Evolutionary conservation across 2,888 invertebrate species (phyloP), one percentile per base, ranked within the genome.

Genomic region (Serrognathus titanus): DNA sequence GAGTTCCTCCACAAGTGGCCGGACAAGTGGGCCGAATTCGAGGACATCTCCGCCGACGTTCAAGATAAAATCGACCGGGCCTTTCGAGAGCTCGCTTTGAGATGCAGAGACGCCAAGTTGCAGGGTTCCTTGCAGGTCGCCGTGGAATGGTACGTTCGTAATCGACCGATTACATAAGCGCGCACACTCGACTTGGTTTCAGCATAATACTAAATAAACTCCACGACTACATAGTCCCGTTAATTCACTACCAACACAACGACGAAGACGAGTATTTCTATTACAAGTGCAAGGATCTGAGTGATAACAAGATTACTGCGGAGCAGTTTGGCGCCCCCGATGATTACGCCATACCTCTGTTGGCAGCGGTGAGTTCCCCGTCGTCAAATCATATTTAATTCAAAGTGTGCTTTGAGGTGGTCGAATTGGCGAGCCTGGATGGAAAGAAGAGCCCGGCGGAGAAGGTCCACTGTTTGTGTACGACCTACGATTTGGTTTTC

Each of bases 401-500:
- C 39, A 11, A 12, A 4, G 39, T n/a, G 39, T 12, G 1, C 10
- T 68, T 70, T 53, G 59, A 75, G 75, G 61, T 79, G n/a, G 79
- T 79, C 10, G 80, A 80, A 66, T 67, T 81, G 52, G 78, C 80
- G 1, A 74, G 75, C 51, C 60, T 80, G 43, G 79, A 79, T 56
- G 68, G 67, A 4, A 71, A 74, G 35, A 71, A 71, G 58, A 78
- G 75, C 50, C 79, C 80, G 2, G 61, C 73, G 31, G 79, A 79
- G 59, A 80, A 80, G 67, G 64, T 79, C 2, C 64, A 72, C n/a
- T 80, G 80, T 63, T 58, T 81, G 5, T 75, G 74, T 51, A 70
- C 73, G 8, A 75, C 78, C 1, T 71, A 78, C 55, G 81, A 81
- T 61, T 66, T 80, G n/a, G 72, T 78, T 51, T 73, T 77, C 52